phyloP scores from a whole-genome alignment of 2,113 vertebrate genomes.

The Lagenorhynchus albirostris region DNA sequence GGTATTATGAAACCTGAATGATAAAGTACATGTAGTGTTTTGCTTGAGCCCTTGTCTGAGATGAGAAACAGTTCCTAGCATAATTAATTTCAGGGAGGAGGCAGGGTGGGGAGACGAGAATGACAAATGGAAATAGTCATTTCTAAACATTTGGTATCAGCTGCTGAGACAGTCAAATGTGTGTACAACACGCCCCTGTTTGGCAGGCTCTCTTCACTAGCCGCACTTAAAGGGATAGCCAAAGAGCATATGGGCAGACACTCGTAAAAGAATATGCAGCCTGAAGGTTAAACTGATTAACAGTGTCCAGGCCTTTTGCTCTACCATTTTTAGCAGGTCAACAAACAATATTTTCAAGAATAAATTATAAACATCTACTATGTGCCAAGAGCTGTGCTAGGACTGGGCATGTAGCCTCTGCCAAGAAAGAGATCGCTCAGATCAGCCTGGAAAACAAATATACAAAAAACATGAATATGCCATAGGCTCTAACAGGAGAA shows the following conservation, averaged over 20 bases:
- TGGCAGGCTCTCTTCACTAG: constrained; percentile 19
- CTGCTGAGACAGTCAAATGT: constrained; percentile 37
- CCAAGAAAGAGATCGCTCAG: not conserved
- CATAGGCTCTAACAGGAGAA: not conserved
- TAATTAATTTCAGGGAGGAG: constrained; percentile 46
- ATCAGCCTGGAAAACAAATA: not conserved
- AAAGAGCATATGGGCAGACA: not conserved
- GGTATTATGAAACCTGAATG: not conserved
- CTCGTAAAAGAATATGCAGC: not conserved
- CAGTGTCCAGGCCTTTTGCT: not conserved
- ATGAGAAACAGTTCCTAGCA: not conserved
- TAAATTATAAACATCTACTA: constrained; percentile 6
- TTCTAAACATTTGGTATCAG: constrained; percentile 54
- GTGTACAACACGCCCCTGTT: not conserved
- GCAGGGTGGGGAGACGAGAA: not conserved
- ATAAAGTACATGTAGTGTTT: not conserved
- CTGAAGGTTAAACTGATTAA: not conserved
- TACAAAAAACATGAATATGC: not conserved
- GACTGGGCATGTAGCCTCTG: not conserved
- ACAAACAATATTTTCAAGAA: constrained; percentile 28
- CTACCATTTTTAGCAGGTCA: constrained; percentile 6
- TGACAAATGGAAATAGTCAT: constrained; percentile 44
- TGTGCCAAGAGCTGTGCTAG: not conserved
- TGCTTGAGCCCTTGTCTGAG: constrained; percentile 7
- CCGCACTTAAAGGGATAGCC: not conserved